Evolutionary conservation across 2,888 invertebrate species (phyloP).

Genomic region (Callyntrura sp.): DNA sequence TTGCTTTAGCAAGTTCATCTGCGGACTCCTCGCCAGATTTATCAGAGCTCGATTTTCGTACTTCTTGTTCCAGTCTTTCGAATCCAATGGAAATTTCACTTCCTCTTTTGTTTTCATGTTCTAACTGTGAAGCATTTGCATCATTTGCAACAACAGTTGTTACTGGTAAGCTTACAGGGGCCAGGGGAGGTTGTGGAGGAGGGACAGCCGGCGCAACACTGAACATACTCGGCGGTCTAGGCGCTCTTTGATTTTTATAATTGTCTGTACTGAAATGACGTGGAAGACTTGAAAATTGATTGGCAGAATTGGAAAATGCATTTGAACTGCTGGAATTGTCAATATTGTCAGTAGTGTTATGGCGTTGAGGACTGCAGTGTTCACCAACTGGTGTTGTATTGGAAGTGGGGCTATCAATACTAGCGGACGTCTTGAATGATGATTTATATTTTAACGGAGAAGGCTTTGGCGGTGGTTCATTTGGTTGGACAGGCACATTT

Average conservation of each 20-base stretch:
- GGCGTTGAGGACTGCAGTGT: conserved; percentile 55
- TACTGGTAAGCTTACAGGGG: conserved; percentile 64
- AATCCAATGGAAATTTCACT: conserved; percentile 74
- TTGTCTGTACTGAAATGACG: conserved; percentile 82
- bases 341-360: conserved; percentile 73
- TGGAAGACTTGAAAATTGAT: conserved; percentile 81
- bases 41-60: conserved; percentile 65
- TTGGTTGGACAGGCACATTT: conserved; percentile 58
- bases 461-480: conserved; percentile 72
- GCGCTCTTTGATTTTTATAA: conserved; percentile 80
- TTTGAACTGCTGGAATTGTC: conserved; percentile 48
- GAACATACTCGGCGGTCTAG: conserved; percentile 80
- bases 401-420: conserved; percentile 57
- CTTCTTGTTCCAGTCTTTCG: conserved; percentile 77
- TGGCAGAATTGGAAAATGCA: conserved; percentile 59
- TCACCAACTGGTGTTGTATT: conserved; percentile 1
- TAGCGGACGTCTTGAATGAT: conserved; percentile 80
- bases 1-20: conserved; percentile 40
- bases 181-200: conserved; percentile 68
- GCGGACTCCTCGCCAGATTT: conserved; percentile 66
- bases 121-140: background rate
- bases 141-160: background rate
- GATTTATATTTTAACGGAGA: conserved; percentile 80
- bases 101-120: conserved; percentile 6
- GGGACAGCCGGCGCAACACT: conserved; percentile 73